Evolutionary conservation across 2,888 invertebrate species (phyloP).

Genomic region (Agrilus cyanescens): DNA sequence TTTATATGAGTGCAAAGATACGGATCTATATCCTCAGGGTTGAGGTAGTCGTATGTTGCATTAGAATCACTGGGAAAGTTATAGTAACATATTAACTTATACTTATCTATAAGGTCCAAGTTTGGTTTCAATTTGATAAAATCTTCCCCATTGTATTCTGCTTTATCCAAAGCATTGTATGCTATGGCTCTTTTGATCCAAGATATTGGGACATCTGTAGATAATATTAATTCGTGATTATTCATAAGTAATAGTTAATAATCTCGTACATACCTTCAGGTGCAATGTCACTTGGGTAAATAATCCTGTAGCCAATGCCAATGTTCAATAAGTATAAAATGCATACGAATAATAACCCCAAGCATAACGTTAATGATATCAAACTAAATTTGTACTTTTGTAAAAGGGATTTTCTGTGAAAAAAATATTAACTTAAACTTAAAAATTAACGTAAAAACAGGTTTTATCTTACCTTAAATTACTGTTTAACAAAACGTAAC

Average conservation of each 20-base stretch:
- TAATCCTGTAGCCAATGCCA: constrained; percentile 6
- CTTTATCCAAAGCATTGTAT: constrained; percentile 20
- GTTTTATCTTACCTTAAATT: constrained; percentile 12
- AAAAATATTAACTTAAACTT: neutral
- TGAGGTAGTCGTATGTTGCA: constrained; percentile 28
- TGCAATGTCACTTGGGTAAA: constrained; percentile 4
- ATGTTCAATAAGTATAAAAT: constrained; percentile 5
- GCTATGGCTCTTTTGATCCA: constrained; percentile 23
- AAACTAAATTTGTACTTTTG: neutral
- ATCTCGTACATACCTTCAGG: neutral
- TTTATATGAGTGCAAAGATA: constrained; percentile 74
- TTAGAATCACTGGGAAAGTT: constrained; percentile 36
- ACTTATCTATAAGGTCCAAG: constrained; percentile 10
- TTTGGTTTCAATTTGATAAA: constrained; percentile 10
- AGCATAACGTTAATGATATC: constrained; percentile 1
- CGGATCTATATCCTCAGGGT: constrained; percentile 51
- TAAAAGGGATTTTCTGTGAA: constrained; percentile 3
- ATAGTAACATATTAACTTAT: constrained; percentile 57
- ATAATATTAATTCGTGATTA: neutral
- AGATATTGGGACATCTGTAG: constrained; percentile 20
- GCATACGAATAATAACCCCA: constrained; percentile 2
- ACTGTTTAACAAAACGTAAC: constrained; percentile 16
- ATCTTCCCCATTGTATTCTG: constrained; percentile 13
- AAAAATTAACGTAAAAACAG: neutral
- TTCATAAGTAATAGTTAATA: no score